Base-by-base conservation (phyloP, 2,888 invertebrate species). In the Agrochola lota region DNA sequence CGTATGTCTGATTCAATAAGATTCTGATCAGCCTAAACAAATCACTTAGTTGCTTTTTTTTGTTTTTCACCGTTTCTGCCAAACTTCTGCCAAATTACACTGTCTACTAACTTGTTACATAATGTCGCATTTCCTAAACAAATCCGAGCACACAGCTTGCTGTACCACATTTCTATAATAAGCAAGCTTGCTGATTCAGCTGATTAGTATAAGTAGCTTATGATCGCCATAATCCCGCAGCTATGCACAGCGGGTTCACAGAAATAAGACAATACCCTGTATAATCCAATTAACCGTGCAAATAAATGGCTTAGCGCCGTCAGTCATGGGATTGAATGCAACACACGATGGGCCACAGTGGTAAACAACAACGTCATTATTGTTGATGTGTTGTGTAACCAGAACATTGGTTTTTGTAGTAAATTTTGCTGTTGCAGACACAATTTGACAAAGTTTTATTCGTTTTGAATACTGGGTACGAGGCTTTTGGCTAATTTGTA, bases 271-370 rank as follows among this genome's bases (percentile, higher is more conserved):
- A 74, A 85, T 71, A 60, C 55, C 40, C 67, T 49, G 85, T 70
- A 68, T 84, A 82, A 77, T 84, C 83, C 83, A 84, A 84, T 84
- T 84, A 84, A 26, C 62, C 69, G 67, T 55, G 74, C 67, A 85
- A 83, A 81, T 81, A 85, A 83, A 81, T 81, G 82, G 82, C 70
- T 76, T 68, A 73, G 52, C 3, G 77, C 40, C 57, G 63, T 83
- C 73, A 75, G 59, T 75, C 74, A 80, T 59, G 60, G 72, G 75
- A 72, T 83, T 71, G 74, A 66, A 75, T 70, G 74, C 63, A 55
- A 67, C 62, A 57, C 62, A 70, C 75, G 69, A 63, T 70, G 81
- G 67, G 72, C 9, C 43, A 6, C 7, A 26, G 62, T 59, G 60
- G 62, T 73, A 46, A 80, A 63, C 66, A 55, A 55, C n/a, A 63